phyloP scores from a whole-genome alignment of 1,140 invertebrate species.

The Papilio xuthus region DNA sequence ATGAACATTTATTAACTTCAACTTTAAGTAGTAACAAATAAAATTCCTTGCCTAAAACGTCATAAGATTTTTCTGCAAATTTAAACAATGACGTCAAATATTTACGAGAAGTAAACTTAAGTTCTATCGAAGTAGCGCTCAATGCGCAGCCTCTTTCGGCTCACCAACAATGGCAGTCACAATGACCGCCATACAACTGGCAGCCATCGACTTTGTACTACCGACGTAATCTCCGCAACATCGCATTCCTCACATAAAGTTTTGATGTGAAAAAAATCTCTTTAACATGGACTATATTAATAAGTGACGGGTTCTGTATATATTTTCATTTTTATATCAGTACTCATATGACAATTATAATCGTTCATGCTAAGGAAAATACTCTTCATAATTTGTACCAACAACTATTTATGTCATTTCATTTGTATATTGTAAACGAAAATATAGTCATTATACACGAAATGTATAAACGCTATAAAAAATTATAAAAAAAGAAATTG shows the following conservation, averaged over 20 bases:
- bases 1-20: background rate
- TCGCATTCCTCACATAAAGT: conserved; percentile 70
- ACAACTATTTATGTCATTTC: no score
- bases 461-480: no score
- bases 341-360: no score
- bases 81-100: background rate
- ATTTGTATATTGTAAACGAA: no score
- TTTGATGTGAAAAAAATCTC: conserved; percentile 55
- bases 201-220: conserved; percentile 45
- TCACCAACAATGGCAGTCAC: conserved; percentile 36
- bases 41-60: background rate
- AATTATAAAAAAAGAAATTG: background rate
- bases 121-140: conserved; percentile 35
- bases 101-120: conserved; percentile 1
- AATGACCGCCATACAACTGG: conserved; percentile 51
- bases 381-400: background rate
- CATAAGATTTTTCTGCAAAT: background rate
- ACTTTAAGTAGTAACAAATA: background rate
- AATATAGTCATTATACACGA: no score
- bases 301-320: conserved; percentile 27
- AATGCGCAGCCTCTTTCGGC: conserved; percentile 41
- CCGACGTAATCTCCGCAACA: conserved; percentile 64
- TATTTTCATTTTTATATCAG: no score
- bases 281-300: conserved; percentile 39
- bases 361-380: no score